Percentiles rank a stretch among this genome's conserved stretches.
Evolutionary conservation across 92 coral and sea anemone species (phyloP).

Genomic region (Actinostola sp.): DNA sequence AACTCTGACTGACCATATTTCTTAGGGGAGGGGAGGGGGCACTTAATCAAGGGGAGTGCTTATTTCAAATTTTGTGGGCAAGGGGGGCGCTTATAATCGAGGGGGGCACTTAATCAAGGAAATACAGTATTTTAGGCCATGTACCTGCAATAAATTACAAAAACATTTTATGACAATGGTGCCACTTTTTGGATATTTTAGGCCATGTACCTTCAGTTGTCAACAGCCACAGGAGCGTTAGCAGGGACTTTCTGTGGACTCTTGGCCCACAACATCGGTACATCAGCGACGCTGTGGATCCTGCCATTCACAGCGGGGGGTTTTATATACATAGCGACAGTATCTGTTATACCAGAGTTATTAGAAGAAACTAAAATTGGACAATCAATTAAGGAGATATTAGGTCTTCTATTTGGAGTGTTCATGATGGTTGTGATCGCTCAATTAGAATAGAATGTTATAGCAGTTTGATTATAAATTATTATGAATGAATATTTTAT

Average conservation of each 20-base stretch:
- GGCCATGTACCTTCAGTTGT: conserved; percentile 96
- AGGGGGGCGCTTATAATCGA: too few relatives aligned
- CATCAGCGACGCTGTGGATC: conserved; percentile 95
- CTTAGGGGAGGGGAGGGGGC: too few relatives aligned
- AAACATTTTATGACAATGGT: too few relatives aligned
- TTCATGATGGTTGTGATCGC: conserved; percentile 98
- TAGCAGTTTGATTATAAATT: background rate
- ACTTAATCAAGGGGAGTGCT: too few relatives aligned
- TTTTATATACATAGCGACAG: conserved; percentile 96
- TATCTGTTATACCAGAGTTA: conserved; percentile 94
- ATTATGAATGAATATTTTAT: background rate
- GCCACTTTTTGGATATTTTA: conserved; percentile 21
- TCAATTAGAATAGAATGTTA: conserved; percentile 67
- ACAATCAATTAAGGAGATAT: conserved; percentile 91
- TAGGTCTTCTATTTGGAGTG: conserved; percentile 88
- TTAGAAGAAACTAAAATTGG: conserved; percentile 88
- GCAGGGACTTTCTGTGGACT: conserved; percentile 96
- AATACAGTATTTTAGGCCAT: too few relatives aligned
- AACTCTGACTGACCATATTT: too few relatives aligned
- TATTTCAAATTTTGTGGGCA: too few relatives aligned
- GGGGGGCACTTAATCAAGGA: too few relatives aligned
- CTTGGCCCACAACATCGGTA: conserved; percentile 90
- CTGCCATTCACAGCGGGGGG: conserved; percentile 99
- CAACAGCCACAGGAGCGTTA: conserved; percentile 95
- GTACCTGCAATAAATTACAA: too few relatives aligned